Base-by-base conservation (phyloP, 2,888 invertebrate genomes). In the Alloplasta piceator region DNA sequence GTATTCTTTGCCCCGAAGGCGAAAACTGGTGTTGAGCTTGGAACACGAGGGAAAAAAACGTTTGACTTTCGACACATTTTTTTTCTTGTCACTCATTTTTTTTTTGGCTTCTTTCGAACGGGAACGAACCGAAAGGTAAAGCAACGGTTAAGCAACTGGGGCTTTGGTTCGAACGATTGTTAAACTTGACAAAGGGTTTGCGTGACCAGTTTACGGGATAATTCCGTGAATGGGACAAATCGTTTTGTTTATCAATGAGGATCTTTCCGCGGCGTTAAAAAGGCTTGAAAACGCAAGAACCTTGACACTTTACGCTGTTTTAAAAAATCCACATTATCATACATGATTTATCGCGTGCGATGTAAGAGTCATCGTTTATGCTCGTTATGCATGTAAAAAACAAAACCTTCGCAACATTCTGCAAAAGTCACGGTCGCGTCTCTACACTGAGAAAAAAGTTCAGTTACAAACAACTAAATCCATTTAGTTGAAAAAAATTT, bases 1-100 rank as follows among this genome's bases (percentile, higher is more conserved):
- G 78, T 82, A 90, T 75, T 90, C 89, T 48, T 82, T 87, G 36
- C 85, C 78, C 4, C 89, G 85, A 6, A 74, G 73, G 6, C 82
- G 85, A 6, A 89, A 78, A 75, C 89, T 90, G 6, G 16, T 48
- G 10, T 52, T 74, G 10, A 89, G 50, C 9, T 84, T 82, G 0
- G 50, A 56, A 0, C 48, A 10, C 3, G 86, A 73, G 0, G 89
- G 86, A 64, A 81, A 60, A 67, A 87, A 88, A 38, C 64, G 71
- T 7, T 43, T 36, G 7, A 61, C 39, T 1, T 58, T 14, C 10
- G 36, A 55, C 26, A 26, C 52, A 52, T 52, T 52, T 61, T 61
- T 36, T 55, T 16, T 6, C 6, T 55, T 36, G 7, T 56, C 36
- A 2, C 26, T 56, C 3, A 26, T 36, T 36, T 10, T 56, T 6